These are phyloP conservation scores for Vannuccia rotundouncinata DNA, from an alignment of 2,888 invertebrate species.

Conservation along the genomic window DNA sequence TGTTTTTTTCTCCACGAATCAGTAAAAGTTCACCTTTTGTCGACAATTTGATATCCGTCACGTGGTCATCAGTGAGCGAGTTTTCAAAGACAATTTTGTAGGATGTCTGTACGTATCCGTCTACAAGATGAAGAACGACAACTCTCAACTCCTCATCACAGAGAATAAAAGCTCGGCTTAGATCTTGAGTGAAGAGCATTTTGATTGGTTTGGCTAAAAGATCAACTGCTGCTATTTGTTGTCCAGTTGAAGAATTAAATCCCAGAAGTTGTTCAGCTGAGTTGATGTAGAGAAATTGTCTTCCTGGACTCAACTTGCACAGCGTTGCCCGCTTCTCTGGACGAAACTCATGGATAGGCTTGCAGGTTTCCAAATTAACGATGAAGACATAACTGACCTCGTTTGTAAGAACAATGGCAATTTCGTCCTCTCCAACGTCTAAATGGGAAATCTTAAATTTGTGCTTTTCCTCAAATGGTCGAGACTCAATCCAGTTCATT, in stretches of 20 bases:
- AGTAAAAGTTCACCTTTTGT: conserved; percentile 45
- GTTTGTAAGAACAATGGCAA: conserved; percentile 49
- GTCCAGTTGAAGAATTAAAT: conserved; percentile 33
- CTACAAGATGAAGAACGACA: conserved; percentile 46
- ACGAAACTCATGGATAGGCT: conserved; percentile 47
- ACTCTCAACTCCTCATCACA: conserved; percentile 46
- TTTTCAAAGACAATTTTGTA: conserved; percentile 44
- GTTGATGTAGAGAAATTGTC: conserved; percentile 48
- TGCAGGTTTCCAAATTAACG: conserved; percentile 46
- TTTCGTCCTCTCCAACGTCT: conserved; percentile 45
- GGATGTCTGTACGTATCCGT: conserved; percentile 48
- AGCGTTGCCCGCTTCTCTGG: conserved; percentile 47
- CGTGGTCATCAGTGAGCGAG: conserved; percentile 42
- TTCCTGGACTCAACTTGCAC: conserved; percentile 49
- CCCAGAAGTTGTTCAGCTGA: conserved; percentile 43
- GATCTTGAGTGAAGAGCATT: conserved; percentile 47
- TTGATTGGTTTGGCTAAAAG: conserved; percentile 43
- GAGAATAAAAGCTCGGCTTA: conserved; percentile 46
- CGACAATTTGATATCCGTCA: conserved; percentile 44
- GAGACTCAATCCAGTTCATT: conserved; percentile 48
- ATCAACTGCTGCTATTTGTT: conserved; percentile 37
- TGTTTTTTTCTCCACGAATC: conserved; percentile 44
- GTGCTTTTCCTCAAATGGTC: conserved; percentile 48
- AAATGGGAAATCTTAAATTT: conserved; percentile 40
- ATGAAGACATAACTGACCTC: conserved; percentile 51